Base-by-base conservation (phyloP, 2,888 invertebrate genomes). In the Drosophila mimica region DNA sequence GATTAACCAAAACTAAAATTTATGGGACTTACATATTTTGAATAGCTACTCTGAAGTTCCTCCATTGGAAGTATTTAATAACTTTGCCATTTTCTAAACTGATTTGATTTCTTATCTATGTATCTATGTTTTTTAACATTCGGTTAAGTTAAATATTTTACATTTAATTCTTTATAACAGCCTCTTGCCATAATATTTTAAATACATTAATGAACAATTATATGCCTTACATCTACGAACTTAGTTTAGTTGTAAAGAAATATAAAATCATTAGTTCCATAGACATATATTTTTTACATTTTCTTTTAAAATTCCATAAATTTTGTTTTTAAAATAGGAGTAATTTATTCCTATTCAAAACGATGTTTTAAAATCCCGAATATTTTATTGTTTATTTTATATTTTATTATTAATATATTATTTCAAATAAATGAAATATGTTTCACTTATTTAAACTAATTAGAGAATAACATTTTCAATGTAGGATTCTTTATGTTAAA, bases 131-230 rank as follows among this genome's bases (percentile, higher is more conserved):
- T 13, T 43, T n/a, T 11, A n/a, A 5, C 1, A 20, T 20, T 43
- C 11, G 11, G 20, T 43, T 7, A 1, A 46, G 20, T 13, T 13
- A 20, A 4, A 46, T 20, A 7, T 46, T 20, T 13, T 0, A 2
- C 1, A 7, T 7, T 20, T 20, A 20, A 46, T 20, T 25, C 20
- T 15, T 25, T 15, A 46, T 7, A 20, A 17, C 17, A 43, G 6
- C 6, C 0, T 7, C 1, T 7, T 20, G 20, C 2, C 3, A 13
- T 4, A 4, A 4, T 4, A 15, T 0, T 20, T 46, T 8, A 0
- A 2, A 3, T 46, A 0, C 7, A n/a, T n/a, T 46, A 7, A 13
- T 13, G 13, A 46, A 46, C 20, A 2, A 7, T 43, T 46, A 13
- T 20, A 13, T 7, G 20, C 3, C 13, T 20, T 20, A 20, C 1